Evolutionary conservation across 1,140 invertebrate species (phyloP).

Genomic region (Hydropsyche tenuis): DNA sequence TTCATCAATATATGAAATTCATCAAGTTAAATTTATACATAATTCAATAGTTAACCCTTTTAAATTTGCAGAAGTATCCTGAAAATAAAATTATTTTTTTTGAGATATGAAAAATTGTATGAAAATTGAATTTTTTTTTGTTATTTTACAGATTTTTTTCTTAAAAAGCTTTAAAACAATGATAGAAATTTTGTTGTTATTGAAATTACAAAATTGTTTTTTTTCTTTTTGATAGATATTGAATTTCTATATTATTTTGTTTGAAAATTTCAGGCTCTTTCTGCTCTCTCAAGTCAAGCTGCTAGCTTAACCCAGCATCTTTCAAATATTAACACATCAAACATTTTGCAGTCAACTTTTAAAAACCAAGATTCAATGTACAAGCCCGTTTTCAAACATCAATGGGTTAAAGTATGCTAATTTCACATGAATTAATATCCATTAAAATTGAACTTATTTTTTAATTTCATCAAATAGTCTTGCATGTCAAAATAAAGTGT

Average conservation of each 20-base stretch:
- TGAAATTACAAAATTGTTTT: neutral
- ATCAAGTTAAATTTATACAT: neutral
- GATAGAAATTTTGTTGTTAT: no score
- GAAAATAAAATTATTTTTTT: slow-evolving; percentile 2
- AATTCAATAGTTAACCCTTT: neutral
- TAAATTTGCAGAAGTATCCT: slow-evolving; percentile 19
- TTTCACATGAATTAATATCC: neutral
- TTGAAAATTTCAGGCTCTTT: slow-evolving; percentile 52
- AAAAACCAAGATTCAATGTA: slow-evolving; percentile 69
- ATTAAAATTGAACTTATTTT: slow-evolving; percentile 5
- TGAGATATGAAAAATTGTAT: no score
- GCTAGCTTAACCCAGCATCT: slow-evolving; percentile 61
- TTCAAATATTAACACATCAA: slow-evolving; percentile 17
- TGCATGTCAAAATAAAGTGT: no score
- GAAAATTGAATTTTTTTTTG: no score
- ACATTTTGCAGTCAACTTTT: slow-evolving; percentile 51
- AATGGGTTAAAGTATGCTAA: slow-evolving; percentile 46
- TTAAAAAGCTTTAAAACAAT: no score
- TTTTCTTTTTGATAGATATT: neutral
- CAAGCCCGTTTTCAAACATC: slow-evolving; percentile 64
- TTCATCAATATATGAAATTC: neutral
- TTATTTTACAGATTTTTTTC: no score
- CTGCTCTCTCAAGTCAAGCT: slow-evolving; percentile 60
- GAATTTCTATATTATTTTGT: slow-evolving; percentile 18
- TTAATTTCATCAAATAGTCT: neutral